Evolutionary conservation across 2,888 invertebrate genomes (phyloP).

Genomic region (Dendrolimus houi): DNA sequence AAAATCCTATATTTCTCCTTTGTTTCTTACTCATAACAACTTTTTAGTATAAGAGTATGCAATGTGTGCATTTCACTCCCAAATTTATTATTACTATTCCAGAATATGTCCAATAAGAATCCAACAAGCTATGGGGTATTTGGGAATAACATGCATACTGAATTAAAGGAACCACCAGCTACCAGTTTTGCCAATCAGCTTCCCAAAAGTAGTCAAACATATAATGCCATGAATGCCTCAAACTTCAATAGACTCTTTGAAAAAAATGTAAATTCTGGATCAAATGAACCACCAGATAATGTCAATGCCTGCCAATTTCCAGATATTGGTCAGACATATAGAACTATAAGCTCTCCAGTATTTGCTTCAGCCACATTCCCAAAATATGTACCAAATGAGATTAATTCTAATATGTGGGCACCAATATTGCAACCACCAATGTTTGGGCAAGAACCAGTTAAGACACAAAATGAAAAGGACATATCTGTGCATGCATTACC

Average conservation of each 20-base stretch:
- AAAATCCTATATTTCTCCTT: too few relatives aligned
- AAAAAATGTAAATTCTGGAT: too few relatives aligned
- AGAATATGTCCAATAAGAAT: not conserved
- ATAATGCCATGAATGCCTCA: too few relatives aligned
- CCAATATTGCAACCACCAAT: not conserved
- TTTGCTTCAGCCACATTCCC: conserved; percentile 30
- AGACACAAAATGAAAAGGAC: conserved; percentile 1
- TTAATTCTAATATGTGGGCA: too few relatives aligned
- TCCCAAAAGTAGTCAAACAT: too few relatives aligned
- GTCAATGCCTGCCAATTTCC: too few relatives aligned
- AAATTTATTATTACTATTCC: not conserved
- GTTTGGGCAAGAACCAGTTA: not conserved
- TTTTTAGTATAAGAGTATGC: too few relatives aligned
- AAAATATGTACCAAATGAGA: conserved; percentile 16
- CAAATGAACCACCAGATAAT: too few relatives aligned
- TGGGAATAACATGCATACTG: not conserved
- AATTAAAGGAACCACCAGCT: not conserved
- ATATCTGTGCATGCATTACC: conserved; percentile 13
- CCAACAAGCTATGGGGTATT: not conserved
- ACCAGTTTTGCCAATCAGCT: not conserved
- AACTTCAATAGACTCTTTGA: too few relatives aligned
- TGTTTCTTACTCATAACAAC: too few relatives aligned
- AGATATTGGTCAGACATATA: too few relatives aligned
- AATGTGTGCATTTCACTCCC: too few relatives aligned
- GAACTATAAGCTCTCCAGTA: conserved; percentile 8